Conservation (phyloP, 2,113 vertebrate species). For the Amphilophus citrinellus region DNA sequence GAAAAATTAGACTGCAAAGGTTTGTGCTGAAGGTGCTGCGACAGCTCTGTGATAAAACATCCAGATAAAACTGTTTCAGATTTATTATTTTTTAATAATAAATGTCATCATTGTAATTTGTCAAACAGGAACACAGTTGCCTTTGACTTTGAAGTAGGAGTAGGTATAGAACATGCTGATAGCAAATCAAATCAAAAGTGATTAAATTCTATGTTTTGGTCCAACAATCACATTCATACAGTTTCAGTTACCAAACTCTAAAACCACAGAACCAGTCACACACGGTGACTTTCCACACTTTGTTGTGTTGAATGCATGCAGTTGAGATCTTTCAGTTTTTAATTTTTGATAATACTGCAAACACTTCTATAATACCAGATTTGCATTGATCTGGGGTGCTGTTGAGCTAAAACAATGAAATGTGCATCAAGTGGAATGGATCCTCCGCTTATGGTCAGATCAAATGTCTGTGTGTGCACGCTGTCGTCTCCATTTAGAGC, state of each 20-base stretch:
- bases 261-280: not conserved
- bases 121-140: not conserved
- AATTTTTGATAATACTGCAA: too few relatives aligned
- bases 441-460: not conserved
- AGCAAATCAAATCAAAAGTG: too few relatives aligned
- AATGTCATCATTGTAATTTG: not conserved
- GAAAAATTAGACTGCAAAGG: too few relatives aligned
- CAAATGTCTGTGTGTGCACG: not conserved
- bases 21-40: not conserved
- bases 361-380: too few relatives aligned
- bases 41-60: not conserved
- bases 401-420: not conserved
- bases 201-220: accelerated
- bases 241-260: not conserved
- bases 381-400: not conserved
- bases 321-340: too few relatives aligned
- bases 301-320: not conserved
- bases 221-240: not conserved
- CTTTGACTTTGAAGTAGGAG: not conserved
- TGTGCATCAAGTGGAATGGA: not conserved
- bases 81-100: not conserved
- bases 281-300: not conserved
- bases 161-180: not conserved
- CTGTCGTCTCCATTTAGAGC: not conserved
- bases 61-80: not conserved